Evolutionary conservation across 2,888 invertebrate species (phyloP).

Genomic region (Macrophya alboannulata): DNA sequence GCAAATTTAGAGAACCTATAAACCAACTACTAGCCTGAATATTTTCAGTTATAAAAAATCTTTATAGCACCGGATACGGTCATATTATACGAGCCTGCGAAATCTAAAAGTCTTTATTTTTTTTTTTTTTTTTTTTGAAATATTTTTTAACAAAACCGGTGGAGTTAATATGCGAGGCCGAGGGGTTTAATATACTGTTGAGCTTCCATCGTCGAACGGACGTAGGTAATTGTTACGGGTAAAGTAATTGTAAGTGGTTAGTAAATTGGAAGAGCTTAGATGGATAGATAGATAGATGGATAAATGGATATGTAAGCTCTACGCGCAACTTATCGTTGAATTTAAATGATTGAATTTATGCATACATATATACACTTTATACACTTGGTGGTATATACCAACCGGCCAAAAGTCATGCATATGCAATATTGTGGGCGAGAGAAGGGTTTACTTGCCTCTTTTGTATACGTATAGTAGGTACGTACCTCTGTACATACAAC

Average conservation of each 20-base stretch:
- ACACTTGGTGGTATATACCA: neutral
- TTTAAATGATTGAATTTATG: conserved; percentile 23
- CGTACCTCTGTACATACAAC: neutral
- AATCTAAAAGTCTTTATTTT: neutral
- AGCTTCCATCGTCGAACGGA: neutral
- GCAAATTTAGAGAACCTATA: neutral
- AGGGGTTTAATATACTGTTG: neutral
- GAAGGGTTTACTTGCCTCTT: neutral
- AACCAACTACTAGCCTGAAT: neutral
- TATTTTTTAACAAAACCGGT: no score
- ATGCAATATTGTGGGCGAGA: neutral
- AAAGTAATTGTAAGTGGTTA: conserved; percentile 17
- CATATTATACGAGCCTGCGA: neutral
- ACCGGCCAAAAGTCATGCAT: neutral
- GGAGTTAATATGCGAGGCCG: no score
- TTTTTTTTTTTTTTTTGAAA: neutral
- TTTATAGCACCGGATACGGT: neutral
- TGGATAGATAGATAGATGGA: neutral
- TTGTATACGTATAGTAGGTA: neutral
- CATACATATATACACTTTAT: neutral
- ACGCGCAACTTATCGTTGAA: conserved; percentile 9
- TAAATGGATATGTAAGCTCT: conserved; percentile 10
- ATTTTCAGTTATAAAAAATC: neutral
- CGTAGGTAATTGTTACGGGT: conserved; percentile 12
- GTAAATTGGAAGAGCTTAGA: conserved; percentile 18